These are phyloP conservation scores for Alexandromys fortis DNA, from an alignment of 2,113 vertebrate genomes.

Conservation along the genomic window DNA sequence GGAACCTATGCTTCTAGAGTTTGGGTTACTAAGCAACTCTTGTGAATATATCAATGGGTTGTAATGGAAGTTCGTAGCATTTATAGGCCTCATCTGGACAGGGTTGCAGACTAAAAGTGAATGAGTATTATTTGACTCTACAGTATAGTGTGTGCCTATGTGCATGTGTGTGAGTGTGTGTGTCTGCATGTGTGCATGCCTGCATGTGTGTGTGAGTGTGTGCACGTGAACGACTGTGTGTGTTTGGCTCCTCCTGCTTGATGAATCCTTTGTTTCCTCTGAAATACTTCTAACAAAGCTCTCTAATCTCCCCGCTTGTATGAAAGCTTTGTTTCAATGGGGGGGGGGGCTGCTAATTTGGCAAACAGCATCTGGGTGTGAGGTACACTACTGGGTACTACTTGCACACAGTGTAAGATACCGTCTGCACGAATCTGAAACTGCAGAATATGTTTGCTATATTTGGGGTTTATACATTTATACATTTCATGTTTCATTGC, in stretches of 20 bases:
- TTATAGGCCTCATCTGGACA: slow-evolving; percentile 15
- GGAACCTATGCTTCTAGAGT: background rate
- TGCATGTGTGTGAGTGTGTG: background rate
- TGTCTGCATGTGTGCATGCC: background rate
- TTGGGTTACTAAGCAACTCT: slow-evolving; percentile 45
- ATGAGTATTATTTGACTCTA: background rate
- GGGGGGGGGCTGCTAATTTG: background rate
- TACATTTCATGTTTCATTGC: background rate
- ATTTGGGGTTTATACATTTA: background rate
- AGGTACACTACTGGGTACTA: background rate
- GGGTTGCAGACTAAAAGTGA: background rate
- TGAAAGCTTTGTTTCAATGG: background rate
- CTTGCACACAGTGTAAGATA: background rate
- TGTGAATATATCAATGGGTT: slow-evolving; percentile 4
- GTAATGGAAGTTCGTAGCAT: background rate
- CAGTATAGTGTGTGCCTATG: background rate
- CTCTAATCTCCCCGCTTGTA: background rate
- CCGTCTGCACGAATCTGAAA: background rate
- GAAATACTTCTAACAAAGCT: slow-evolving; percentile 9
- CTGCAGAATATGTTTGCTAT: background rate
- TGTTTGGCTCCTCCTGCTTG: background rate
- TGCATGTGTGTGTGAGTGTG: background rate
- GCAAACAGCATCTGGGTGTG: background rate
- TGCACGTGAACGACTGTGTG: background rate
- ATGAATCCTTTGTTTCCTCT: background rate